Evolutionary conservation across 2,113 vertebrate species (phyloP), one percentile per base, ranked within the genome.

Genomic region (Rattus rattus): DNA sequence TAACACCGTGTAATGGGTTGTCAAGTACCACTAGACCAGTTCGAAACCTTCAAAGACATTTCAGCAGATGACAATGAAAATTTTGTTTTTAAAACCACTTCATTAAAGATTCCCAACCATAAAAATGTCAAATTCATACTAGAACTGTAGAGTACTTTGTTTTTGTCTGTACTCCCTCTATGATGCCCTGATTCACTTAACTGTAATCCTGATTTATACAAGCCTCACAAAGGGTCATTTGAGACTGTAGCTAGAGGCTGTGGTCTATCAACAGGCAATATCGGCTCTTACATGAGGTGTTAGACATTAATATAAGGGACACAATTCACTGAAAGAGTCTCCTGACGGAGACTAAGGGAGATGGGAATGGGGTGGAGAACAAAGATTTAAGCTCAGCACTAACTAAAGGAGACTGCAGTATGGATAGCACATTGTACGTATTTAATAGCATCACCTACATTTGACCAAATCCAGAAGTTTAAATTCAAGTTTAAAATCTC

Each of bases 401-500:
- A 65, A 43, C 43, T 39, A 69, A 91, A 61, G 88, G 39, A 85
- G 54, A 61, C 87, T 14, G 7, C n/a, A n/a, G 63, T 36, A 9
- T 84, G 61, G 28, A 24, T 75, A 88, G 5, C 83, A 81, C 26
- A 59, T 67, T 72, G 28, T 39, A 95, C 85, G 90, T 76, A 97
- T 75, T 95, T 94, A 94, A 95, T 76, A 93, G 43, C 90, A 33
- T 39, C 59, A 94, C 87, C 36, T 73, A 20, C 63, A 89, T 43
- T 49, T 67, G 5, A 90, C 95, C 83, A 96, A 93, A 86, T 87
- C 86, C n/a, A 84, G n/a, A 95, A 47, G 26, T 63, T 72, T 94
- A 96, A 95, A 88, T 73, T 94, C 73, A 92, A 43, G 61, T 83
- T 96, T 93, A 92, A 97, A 96, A 94, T 61, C 7, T 69, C 72